These are phyloP conservation scores for Drosophila varians DNA, from an alignment of 1,140 invertebrate genomes.

Conservation along the genomic window DNA sequence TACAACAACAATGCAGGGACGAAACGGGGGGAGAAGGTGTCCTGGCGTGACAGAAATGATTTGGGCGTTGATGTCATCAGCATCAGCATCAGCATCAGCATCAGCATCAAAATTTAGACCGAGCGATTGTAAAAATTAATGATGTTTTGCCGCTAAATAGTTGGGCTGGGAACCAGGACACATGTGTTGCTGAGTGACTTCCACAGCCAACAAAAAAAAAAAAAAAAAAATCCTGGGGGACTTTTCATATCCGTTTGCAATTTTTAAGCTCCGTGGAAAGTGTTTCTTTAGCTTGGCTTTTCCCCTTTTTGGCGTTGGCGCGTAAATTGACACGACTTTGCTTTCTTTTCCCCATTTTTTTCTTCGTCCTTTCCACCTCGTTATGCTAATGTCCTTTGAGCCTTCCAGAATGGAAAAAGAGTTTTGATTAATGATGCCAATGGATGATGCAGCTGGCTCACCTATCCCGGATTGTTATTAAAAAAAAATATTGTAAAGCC, in stretches of 20 bases:
- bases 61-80: constrained; percentile 75
- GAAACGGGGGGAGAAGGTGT: constrained; percentile 55
- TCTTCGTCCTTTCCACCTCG: constrained; percentile 45
- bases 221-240: constrained; percentile 18
- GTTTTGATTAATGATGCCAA: constrained; percentile 78
- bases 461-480: constrained; percentile 38
- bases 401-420: constrained; percentile 57
- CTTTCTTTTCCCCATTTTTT: constrained; percentile 51
- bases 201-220: constrained; percentile 8
- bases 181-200: constrained; percentile 59
- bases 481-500: constrained; percentile 29
- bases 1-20: constrained; percentile 34
- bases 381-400: constrained; percentile 70
- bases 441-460: constrained; percentile 52
- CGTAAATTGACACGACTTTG: constrained; percentile 78
- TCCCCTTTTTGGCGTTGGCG: constrained; percentile 28
- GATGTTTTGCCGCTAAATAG: constrained; percentile 69
- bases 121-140: constrained; percentile 64
- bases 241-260: constrained; percentile 73
- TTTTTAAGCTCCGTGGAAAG: constrained; percentile 65
- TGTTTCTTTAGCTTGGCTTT: constrained; percentile 40
- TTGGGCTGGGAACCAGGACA: constrained; percentile 66
- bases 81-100: constrained; percentile 65
- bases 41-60: constrained; percentile 58
- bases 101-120: constrained; percentile 49